phyloP scores from a whole-genome alignment of 2,113 vertebrate genomes.

The Petromus typicus region DNA sequence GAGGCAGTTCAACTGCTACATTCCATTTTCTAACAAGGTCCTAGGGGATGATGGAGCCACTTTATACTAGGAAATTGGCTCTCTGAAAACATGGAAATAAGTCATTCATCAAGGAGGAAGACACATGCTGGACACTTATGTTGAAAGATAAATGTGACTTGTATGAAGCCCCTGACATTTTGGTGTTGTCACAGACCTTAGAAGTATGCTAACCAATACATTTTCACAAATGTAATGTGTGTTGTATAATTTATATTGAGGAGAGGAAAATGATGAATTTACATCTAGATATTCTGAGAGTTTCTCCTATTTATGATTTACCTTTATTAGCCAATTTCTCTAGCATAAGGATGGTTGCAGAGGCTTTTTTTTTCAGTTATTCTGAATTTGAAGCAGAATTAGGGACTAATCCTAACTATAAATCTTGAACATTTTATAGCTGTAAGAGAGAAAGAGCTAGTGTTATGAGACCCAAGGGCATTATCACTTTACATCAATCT shows the following conservation, averaged over 20 bases:
- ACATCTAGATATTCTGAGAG: background rate
- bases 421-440: conserved; percentile 51
- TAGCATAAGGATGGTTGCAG: background rate
- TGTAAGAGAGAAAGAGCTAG: conserved; percentile 27
- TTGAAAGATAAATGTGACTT: background rate
- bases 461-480: conserved; percentile 37
- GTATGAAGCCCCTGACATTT: background rate
- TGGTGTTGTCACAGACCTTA: background rate
- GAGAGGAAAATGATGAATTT: background rate
- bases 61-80: background rate
- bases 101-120: background rate
- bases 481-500: conserved; percentile 60
- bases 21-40: background rate
- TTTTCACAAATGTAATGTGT: background rate
- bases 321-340: conserved; percentile 47
- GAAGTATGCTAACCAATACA: background rate
- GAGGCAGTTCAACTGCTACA: background rate
- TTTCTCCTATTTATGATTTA: conserved; percentile 30
- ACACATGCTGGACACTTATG: background rate
- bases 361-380: conserved; percentile 48
- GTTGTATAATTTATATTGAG: background rate
- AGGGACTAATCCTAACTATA: conserved; percentile 41
- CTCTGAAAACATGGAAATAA: background rate
- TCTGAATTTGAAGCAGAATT: conserved; percentile 56
- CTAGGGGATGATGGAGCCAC: background rate